Conservation (phyloP, 2,797 vertebrate genomes). For the Cephalopachus bancanus region DNA sequence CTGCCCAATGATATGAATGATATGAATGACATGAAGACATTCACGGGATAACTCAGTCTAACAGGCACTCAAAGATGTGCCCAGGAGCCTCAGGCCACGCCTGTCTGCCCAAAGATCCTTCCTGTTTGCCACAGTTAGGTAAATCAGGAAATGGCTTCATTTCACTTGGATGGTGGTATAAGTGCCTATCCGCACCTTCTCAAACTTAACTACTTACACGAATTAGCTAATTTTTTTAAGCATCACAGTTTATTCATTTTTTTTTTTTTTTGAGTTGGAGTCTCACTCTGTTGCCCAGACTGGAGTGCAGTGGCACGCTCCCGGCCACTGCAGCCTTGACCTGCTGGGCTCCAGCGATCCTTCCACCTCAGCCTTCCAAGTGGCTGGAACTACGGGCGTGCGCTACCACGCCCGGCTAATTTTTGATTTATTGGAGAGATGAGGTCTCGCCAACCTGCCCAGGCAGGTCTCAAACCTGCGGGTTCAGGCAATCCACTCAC, state of each 20-base stretch:
- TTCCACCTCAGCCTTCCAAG: too few species aligned
- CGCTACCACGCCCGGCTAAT: too few species aligned
- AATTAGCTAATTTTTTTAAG: background rate
- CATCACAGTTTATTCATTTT: background rate
- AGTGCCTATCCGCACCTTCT: background rate
- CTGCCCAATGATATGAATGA: too few species aligned
- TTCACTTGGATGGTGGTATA: background rate
- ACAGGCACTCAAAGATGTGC: background rate
- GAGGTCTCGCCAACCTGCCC: too few species aligned
- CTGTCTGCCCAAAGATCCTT: background rate
- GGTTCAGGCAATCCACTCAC: too few species aligned
- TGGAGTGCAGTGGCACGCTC: too few species aligned
- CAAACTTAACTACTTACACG: background rate
- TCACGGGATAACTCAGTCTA: background rate
- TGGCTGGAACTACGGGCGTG: too few species aligned
- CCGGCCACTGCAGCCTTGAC: too few species aligned
- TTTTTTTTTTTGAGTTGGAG: background rate
- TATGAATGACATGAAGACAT: background rate
- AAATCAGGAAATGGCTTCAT: background rate
- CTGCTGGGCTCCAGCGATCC: too few species aligned
- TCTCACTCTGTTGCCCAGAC: too few species aligned
- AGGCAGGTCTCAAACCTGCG: too few species aligned
- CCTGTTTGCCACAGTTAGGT: background rate
- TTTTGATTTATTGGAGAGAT: too few species aligned
- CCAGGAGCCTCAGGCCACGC: background rate